These are phyloP conservation scores for Dryas iulia DNA, from an alignment of 1,140 invertebrate genomes.

Conservation along the genomic window DNA sequence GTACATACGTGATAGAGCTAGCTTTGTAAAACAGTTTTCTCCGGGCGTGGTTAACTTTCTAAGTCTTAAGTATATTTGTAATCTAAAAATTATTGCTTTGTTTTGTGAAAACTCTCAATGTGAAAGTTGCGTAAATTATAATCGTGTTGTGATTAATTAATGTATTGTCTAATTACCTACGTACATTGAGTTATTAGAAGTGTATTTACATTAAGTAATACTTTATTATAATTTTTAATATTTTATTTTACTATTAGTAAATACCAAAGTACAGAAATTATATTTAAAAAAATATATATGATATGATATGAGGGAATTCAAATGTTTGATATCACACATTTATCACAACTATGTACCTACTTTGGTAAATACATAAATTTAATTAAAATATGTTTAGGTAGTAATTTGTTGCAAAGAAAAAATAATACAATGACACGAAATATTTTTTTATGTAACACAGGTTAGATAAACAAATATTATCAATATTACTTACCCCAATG, in stretches of 20 bases:
- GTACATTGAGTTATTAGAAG: no score
- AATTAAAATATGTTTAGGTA: no score
- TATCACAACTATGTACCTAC: no score
- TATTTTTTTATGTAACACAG: neutral
- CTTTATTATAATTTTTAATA: no score
- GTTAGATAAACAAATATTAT: neutral
- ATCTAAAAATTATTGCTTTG: neutral
- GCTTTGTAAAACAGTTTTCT: constrained; percentile 12
- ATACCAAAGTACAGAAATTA: no score
- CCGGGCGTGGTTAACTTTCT: constrained; percentile 19
- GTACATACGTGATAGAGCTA: neutral
- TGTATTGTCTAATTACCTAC: neutral
- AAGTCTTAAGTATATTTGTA: neutral
- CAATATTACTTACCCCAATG: constrained; percentile 70
- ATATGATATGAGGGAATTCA: no score
- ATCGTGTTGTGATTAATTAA: neutral
- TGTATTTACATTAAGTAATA: neutral
- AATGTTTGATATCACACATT: no score
- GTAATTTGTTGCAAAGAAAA: no score
- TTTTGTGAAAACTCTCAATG: neutral
- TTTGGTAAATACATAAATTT: no score
- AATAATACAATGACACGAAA: neutral
- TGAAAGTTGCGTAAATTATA: neutral
- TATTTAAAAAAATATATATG: no score
- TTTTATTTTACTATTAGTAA: no score